These are phyloP conservation scores for Chrysina gloriosa DNA, from an alignment of 2,888 invertebrate genomes.

Conservation along the genomic window DNA sequence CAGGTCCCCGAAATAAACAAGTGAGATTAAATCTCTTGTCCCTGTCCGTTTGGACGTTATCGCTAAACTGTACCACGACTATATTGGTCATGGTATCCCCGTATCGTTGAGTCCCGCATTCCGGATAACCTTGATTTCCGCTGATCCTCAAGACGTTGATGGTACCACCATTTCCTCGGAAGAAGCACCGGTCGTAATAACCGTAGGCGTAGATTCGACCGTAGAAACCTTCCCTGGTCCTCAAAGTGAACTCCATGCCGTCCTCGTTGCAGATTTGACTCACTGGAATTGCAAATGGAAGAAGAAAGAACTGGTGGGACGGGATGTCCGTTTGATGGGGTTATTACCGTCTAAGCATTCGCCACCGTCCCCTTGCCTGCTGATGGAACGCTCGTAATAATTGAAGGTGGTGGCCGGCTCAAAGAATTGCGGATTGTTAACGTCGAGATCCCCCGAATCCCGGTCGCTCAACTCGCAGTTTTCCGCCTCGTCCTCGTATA, in stretches of 20 bases:
- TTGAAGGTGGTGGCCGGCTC: slow-evolving; percentile 85
- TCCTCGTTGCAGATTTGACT: slow-evolving; percentile 93
- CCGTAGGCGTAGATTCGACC: slow-evolving; percentile 93
- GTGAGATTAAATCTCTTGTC: slow-evolving; percentile 93
- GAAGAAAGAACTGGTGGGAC: too few relatives aligned
- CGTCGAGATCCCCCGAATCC: slow-evolving; percentile 84
- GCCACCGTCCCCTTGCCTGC: slow-evolving; percentile 75
- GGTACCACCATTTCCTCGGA: slow-evolving; percentile 89
- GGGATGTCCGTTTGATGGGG: too few relatives aligned
- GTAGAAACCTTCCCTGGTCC: slow-evolving; percentile 89
- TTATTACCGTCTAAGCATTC: slow-evolving; percentile 90
- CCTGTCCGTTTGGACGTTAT: slow-evolving; percentile 89
- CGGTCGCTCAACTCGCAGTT: slow-evolving; percentile 92
- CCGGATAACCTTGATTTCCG: slow-evolving; percentile 92
- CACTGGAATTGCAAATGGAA: slow-evolving; percentile 72
- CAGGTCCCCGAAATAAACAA: slow-evolving; percentile 91
- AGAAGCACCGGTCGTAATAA: slow-evolving; percentile 91
- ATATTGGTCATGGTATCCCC: slow-evolving; percentile 95
- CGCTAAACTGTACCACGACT: slow-evolving; percentile 93
- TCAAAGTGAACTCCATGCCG: slow-evolving; percentile 92
- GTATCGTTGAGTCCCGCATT: slow-evolving; percentile 88
- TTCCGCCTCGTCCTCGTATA: slow-evolving; percentile 75
- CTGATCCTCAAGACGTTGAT: slow-evolving; percentile 86
- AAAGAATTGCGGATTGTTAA: slow-evolving; percentile 86
- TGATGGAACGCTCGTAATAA: slow-evolving; percentile 84